Evolutionary conservation across 2,113 vertebrate genomes (phyloP).

Genomic region (Eudyptes chrysolophus): DNA sequence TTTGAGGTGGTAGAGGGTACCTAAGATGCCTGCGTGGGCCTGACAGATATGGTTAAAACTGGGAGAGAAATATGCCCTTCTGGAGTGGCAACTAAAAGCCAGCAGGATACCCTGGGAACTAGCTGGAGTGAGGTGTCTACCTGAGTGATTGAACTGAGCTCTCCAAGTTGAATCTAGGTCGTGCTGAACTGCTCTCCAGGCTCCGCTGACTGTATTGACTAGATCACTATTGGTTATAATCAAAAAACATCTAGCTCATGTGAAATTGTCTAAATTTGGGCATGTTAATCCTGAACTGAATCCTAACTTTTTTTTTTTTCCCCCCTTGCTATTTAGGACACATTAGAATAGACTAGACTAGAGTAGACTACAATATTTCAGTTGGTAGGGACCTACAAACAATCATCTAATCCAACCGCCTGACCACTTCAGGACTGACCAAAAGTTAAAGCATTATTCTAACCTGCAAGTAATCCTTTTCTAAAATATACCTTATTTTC

Average conservation of each 20-base stretch:
- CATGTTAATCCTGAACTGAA: not conserved
- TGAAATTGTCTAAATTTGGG: not conserved
- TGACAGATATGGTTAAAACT: not conserved
- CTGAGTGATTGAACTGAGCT: not conserved
- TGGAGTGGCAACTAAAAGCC: not conserved
- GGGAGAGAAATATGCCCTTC: not conserved
- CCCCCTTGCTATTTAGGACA: not conserved
- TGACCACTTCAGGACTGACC: not conserved
- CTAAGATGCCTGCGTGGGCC: fast-evolving
- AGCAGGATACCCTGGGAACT: not conserved
- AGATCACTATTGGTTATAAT: not conserved
- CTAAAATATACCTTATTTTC: not conserved
- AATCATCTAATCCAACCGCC: not conserved
- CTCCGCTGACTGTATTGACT: not conserved
- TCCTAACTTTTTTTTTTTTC: not conserved
- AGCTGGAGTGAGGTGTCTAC: not conserved
- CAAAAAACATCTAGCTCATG: not conserved
- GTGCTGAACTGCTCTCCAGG: not conserved
- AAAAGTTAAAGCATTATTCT: not conserved
- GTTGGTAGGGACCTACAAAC: not conserved
- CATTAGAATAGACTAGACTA: not conserved
- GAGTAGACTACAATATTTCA: not conserved
- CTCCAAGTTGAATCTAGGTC: not conserved
- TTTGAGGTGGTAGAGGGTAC: not conserved
- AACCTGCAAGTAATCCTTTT: not conserved